Base-by-base conservation (phyloP, 2,797 vertebrate species). In the Eremophila alpestris region DNA sequence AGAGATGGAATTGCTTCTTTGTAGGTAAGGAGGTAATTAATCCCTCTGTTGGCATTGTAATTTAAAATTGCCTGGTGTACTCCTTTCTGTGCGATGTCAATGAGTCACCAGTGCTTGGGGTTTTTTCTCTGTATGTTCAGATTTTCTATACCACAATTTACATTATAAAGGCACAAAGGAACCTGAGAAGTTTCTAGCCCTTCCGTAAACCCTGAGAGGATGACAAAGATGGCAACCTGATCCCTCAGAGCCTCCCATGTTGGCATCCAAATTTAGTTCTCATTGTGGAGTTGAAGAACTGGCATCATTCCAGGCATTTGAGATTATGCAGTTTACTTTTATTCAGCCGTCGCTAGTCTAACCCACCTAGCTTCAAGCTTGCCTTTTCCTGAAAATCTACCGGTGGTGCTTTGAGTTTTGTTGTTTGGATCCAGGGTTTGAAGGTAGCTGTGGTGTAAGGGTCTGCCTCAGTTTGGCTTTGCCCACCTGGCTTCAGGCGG, bases 1-100 rank as follows among this genome's bases (percentile, higher is more conserved):
- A 60, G 68, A 12, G 7, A 45, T 87, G 86, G 83, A 93, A 82
- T 84, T 90, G 46, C 74, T 91, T 73, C 86, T 75, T 77, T 65
- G 70, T 91, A 68, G 68, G 87, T 74, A 83, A 91, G 69, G 84
- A 64, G 67, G 96, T 83, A 84, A 82, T 52, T 38, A 89, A 87
- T 49, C 81, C 77, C n/a, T 87, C 70, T 51, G 55, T 75, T 89
- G 32, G 55, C 62, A 69, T 6, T 26, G 7, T 69, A 79, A 43
- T 79, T 90, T 54, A 64, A 90, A 91, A 58, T 45, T 41, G 14
- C 27, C 70, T 55, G 54, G 60, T 93, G 77, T 56, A n/a, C 67
- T 91, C 59, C 52, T 54, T 88, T 80, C 60, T 71, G 30, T 51
- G n/a, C 9, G 2, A 74, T 74, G 74, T 46, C 81, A 60, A 7